Base-by-base conservation (phyloP, 2,113 vertebrate genomes). In the Centrocercus urophasianus region DNA sequence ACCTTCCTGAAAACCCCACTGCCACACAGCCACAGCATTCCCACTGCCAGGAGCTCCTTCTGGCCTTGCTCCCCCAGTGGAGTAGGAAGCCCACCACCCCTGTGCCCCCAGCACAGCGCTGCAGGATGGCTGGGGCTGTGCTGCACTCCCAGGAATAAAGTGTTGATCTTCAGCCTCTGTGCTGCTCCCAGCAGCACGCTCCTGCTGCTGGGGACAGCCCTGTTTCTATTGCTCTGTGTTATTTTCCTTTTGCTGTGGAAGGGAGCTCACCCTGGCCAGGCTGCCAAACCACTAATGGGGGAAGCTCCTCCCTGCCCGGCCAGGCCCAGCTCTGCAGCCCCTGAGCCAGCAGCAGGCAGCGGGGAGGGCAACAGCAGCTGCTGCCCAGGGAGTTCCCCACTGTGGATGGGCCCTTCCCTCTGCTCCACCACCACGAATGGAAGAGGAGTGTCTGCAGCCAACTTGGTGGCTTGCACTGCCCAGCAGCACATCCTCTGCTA, bases 41-140 rank as follows among this genome's bases (percentile, higher is more conserved):
- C 28, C 54, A 34, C 56, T 32, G 56, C 42, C 16, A 47, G 43
- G 47, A 70, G 38, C 21, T 19, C 61, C 27, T 15, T 64, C 38
- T 19, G 30, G 56, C 30, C 18, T 28, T 28, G 38, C 25, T 64
- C 38, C 25, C 36, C 36, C 61, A 40, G 17, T 3, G 17, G 36
- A 24, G 38, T 61, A 1, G 2, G 32, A 92, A 9, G 15, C n/a
- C 1, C 28, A 11, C 27, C 0, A 0, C 10, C 11, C 28, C 6
- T 18, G 66, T 30, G 67, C 47, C 36, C 22, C 27, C 16, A 54
- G 15, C 40, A 77, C 63, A 71, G 42, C 38, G 56, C 45, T 48
- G 56, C 3, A 8, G 20, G 42, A 22, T 13, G 7, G 15, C 52
- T 28, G 54, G 78, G 30, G 42, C 2, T 63, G 24, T 6, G 1